A percentile compares a stretch with the other conserved stretches of the same genome.
phyloP scores from a whole-genome alignment of 2,888 invertebrate species.

The Chloromyia formosa region DNA sequence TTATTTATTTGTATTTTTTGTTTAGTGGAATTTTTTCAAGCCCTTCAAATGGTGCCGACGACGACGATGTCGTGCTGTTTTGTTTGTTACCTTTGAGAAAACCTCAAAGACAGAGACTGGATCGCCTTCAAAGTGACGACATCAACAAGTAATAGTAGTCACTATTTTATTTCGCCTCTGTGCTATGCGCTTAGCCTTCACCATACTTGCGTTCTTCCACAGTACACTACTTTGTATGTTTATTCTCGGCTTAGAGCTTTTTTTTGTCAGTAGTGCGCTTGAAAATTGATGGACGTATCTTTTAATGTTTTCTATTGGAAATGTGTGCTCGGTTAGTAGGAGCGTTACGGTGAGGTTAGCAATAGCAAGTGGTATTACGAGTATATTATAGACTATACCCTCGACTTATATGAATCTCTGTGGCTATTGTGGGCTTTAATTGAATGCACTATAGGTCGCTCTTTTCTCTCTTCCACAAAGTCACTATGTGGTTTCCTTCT shows the following conservation, averaged over 20 bases:
- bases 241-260: constrained; percentile 23
- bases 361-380: no score
- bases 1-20: background rate
- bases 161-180: constrained; percentile 1
- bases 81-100: background rate
- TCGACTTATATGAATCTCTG: no score
- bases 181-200: constrained; percentile 25
- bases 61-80: background rate
- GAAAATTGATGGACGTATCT: constrained; percentile 3
- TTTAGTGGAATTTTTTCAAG: constrained; percentile 1
- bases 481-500: no score
- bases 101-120: constrained; percentile 21
- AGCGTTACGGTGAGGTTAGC: no score
- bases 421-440: no score
- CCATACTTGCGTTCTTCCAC: constrained; percentile 19
- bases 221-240: background rate
- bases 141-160: constrained; percentile 18
- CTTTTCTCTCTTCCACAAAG: no score
- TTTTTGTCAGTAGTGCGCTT: background rate
- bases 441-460: no score
- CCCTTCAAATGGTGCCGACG: constrained; percentile 28
- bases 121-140: constrained; percentile 33
- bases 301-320: background rate
- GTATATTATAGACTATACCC: no score
- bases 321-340: no score